These are phyloP conservation scores for Pavo muticus DNA, from an alignment of 2,113 vertebrate genomes.

Conservation along the genomic window DNA sequence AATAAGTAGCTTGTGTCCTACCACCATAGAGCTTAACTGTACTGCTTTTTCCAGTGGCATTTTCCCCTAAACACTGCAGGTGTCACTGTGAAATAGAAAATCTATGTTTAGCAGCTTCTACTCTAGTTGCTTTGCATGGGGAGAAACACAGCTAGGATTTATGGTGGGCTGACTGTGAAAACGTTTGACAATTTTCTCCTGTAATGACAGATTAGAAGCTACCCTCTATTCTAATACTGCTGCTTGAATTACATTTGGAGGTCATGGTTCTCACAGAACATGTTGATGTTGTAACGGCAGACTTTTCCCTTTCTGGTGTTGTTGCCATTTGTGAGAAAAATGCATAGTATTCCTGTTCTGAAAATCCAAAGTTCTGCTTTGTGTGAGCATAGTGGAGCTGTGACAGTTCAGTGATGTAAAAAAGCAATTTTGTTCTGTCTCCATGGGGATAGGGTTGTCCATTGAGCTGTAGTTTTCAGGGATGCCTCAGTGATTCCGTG, in stretches of 20 bases:
- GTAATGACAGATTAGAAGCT: neutral
- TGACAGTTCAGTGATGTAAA: neutral
- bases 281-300: neutral
- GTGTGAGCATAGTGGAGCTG: accelerated
- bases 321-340: neutral
- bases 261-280: accelerated
- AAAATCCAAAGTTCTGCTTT: neutral
- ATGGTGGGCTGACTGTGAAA: neutral
- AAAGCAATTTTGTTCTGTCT: neutral
- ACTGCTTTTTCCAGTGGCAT: neutral
- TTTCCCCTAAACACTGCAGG: constrained; percentile 51
- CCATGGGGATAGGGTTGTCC: neutral
- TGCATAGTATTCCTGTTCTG: neutral
- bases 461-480: neutral
- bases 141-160: neutral
- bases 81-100: constrained; percentile 71
- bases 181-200: neutral
- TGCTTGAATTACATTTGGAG: neutral
- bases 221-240: neutral
- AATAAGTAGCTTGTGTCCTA: neutral
- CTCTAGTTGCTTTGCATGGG: neutral
- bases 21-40: neutral
- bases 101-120: neutral
- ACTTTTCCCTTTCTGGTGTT: neutral
- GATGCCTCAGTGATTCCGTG: neutral